Conservation (phyloP, 2,797 vertebrate genomes). For the Leucoraja ocellata region DNA sequence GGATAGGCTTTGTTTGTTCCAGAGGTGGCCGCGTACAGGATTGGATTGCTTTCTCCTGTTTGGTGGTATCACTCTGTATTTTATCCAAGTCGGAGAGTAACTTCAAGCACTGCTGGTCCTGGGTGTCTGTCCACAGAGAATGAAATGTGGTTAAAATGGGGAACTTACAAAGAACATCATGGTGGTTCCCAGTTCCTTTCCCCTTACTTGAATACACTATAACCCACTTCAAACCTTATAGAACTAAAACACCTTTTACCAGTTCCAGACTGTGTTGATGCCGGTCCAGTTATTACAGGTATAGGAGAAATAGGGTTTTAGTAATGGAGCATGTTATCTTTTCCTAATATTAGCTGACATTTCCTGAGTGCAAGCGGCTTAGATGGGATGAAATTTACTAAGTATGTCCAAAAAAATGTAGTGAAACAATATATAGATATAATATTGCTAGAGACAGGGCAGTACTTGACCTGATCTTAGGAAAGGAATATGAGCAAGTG, state of each 20-base stretch:
- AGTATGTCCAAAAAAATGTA: too few species aligned
- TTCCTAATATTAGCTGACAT: too few species aligned
- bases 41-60: constrained; percentile 82
- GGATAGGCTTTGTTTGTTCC: constrained; percentile 76
- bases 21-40: constrained; percentile 76
- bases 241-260: neutral
- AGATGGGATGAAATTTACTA: too few species aligned
- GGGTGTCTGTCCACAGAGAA: constrained; percentile 61
- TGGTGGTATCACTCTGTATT: constrained; percentile 74
- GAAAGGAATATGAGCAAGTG: too few species aligned
- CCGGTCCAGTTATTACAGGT: too few species aligned
- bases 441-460: too few species aligned
- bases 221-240: neutral
- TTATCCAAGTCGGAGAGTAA: constrained; percentile 84
- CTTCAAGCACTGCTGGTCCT: constrained; percentile 82
- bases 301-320: too few species aligned
- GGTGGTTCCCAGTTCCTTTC: neutral
- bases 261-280: neutral
- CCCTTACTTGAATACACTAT: neutral
- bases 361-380: too few species aligned
- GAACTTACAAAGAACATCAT: neutral
- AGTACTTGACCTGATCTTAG: too few species aligned
- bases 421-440: too few species aligned
- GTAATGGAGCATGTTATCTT: too few species aligned
- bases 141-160: constrained; percentile 36